phyloP scores from a whole-genome alignment of 2,797 vertebrate genomes.

The Clamator glandarius region DNA sequence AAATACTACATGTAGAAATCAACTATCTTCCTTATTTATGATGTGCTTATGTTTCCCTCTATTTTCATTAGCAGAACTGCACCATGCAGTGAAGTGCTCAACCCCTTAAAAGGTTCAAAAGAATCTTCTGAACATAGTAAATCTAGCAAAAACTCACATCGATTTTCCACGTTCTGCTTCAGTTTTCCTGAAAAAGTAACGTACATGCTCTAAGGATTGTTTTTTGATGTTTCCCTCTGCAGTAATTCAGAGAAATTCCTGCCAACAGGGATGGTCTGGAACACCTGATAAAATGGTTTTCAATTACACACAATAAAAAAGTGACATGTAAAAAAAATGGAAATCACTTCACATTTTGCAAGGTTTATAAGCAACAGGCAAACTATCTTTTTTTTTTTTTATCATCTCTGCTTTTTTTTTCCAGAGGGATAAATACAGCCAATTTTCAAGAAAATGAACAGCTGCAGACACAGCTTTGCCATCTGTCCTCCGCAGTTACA shows the following conservation, averaged over 20 bases:
- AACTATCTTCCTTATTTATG: conserved; percentile 4
- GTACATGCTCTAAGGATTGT: neutral
- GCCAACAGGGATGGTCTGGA: conserved; percentile 38
- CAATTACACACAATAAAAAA: conserved; percentile 37
- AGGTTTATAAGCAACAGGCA: conserved; percentile 35
- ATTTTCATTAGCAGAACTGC: conserved; percentile 11
- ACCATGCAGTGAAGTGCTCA: neutral
- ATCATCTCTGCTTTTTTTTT: neutral
- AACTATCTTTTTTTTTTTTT: conserved; percentile 1
- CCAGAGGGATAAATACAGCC: conserved; percentile 24
- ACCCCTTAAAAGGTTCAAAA: neutral
- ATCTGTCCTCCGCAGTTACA: conserved; percentile 43
- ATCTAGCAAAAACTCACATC: neutral
- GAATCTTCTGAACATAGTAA: neutral
- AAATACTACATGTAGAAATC: conserved; percentile 29
- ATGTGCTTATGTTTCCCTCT: neutral
- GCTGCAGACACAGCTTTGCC: conserved; percentile 42
- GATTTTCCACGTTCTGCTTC: conserved; percentile 22
- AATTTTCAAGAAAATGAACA: conserved; percentile 58
- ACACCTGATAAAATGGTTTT: conserved; percentile 57
- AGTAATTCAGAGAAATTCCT: conserved; percentile 19
- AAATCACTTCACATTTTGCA: conserved; percentile 42
- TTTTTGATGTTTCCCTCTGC: conserved; percentile 37
- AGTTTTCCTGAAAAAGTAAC: neutral
- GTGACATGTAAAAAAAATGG: conserved; percentile 15